A percentile compares a stretch with the other conserved stretches of the same genome.
These are phyloP conservation scores for Danaus melanippus DNA, from an alignment of 1,140 invertebrate genomes.

Conservation along the genomic window DNA sequence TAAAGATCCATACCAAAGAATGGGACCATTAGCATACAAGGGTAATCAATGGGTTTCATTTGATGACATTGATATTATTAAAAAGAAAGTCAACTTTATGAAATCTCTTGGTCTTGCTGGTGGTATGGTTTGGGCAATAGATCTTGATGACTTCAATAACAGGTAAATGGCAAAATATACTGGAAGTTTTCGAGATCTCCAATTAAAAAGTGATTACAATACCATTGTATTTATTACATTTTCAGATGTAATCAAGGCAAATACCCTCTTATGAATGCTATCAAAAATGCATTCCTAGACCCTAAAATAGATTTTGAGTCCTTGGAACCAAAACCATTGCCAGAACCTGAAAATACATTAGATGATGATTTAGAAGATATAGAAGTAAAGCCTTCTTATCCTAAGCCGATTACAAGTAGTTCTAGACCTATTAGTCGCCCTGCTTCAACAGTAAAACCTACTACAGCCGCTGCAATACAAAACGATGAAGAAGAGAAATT, in stretches of 20 bases:
- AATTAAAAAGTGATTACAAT: conserved; percentile 7
- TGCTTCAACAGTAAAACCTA: conserved; percentile 23
- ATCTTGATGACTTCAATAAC: conserved; percentile 88
- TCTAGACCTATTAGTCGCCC: conserved; percentile 10
- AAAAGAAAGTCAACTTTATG: conserved; percentile 83
- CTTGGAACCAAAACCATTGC: conserved; percentile 24
- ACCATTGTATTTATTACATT: conserved; percentile 9
- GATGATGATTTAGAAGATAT: conserved; percentile 57
- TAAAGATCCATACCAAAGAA: conserved; percentile 80
- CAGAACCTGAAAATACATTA: conserved; percentile 35
- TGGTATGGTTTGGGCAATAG: conserved; percentile 92
- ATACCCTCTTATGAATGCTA: conserved; percentile 82
- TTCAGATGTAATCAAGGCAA: conserved; percentile 79
- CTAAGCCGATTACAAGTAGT: conserved; percentile 8
- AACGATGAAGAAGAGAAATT: conserved; percentile 58
- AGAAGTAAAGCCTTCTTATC: conserved; percentile 43
- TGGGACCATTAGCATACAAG: conserved; percentile 90
- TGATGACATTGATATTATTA: conserved; percentile 86
- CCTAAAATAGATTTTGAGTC: conserved; percentile 29
- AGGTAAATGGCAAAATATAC: conserved; percentile 46
- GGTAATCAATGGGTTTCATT: conserved; percentile 92
- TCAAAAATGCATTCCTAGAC: conserved; percentile 77
- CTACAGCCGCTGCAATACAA: conserved; percentile 18
- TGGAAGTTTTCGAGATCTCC: conserved; percentile 2
- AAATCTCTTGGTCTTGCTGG: conserved; percentile 84